phyloP scores from a whole-genome alignment of 2,888 invertebrate species.

The Nephrotoma appendiculata region DNA sequence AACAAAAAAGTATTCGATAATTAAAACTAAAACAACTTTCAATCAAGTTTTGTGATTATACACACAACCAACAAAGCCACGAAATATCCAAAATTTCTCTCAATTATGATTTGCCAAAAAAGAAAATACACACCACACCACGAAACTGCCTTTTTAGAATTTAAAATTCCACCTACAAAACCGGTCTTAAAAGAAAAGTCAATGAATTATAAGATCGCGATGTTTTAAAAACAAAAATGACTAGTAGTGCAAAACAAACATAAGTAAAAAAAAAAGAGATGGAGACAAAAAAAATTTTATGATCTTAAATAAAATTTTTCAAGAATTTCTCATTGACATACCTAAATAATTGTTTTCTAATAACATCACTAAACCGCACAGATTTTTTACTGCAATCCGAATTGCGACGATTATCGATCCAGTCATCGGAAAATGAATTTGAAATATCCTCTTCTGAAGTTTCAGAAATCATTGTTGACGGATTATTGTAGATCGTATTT shows the following conservation, averaged over 20 bases:
- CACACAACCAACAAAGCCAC: neutral
- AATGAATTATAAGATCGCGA: neutral
- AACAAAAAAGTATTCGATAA: neutral
- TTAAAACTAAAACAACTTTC: neutral
- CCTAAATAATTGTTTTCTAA: slow-evolving; percentile 60
- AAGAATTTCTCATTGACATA: slow-evolving; percentile 23
- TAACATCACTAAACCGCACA: slow-evolving; percentile 64
- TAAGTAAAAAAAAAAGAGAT: neutral
- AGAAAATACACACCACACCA: neutral
- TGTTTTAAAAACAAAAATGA: neutral
- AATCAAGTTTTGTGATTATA: neutral
- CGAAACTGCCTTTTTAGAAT: neutral
- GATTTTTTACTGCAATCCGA: slow-evolving; percentile 59
- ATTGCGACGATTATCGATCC: neutral
- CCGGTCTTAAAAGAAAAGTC: neutral
- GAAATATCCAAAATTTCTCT: neutral
- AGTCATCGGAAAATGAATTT: neutral
- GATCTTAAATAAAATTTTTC: neutral
- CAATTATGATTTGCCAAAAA: neutral
- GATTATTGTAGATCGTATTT: neutral
- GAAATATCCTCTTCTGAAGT: neutral
- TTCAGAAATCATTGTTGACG: neutral
- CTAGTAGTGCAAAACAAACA: neutral
- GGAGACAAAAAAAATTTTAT: neutral
- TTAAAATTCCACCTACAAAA: neutral